Evolutionary conservation across 2,888 invertebrate genomes (phyloP).

Genomic region (Calameuta idolon): DNA sequence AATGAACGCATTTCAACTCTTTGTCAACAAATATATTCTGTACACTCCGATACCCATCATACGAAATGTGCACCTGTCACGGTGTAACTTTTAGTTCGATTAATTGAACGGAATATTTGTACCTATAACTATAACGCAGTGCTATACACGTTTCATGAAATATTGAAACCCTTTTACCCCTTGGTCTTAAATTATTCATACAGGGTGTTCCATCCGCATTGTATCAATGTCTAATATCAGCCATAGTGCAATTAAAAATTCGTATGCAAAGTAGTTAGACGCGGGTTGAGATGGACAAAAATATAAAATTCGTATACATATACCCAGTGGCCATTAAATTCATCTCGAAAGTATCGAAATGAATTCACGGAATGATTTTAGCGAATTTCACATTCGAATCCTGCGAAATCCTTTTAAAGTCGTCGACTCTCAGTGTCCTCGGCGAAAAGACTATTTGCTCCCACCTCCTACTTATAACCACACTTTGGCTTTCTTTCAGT

Average conservation of each 20-base stretch:
- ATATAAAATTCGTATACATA: not conserved
- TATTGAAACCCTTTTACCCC: not conserved
- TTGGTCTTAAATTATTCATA: not conserved
- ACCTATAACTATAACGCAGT: too few species aligned
- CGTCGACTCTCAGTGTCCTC: constrained; percentile 6
- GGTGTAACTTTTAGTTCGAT: not conserved
- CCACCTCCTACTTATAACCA: constrained; percentile 18
- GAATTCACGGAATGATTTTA: not conserved
- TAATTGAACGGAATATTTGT: not conserved
- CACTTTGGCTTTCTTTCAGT: constrained; percentile 11
- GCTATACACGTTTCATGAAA: not conserved
- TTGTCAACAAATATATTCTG: not conserved
- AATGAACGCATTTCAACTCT: not conserved
- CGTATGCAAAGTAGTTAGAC: not conserved
- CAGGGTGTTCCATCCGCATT: not conserved
- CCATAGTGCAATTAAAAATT: not conserved
- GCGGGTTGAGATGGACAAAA: not conserved
- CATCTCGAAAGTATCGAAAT: not conserved
- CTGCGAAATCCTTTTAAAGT: not conserved
- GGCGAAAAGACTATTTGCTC: constrained; percentile 10
- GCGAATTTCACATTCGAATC: not conserved
- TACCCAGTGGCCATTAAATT: not conserved
- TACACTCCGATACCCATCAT: not conserved
- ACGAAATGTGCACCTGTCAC: not conserved
- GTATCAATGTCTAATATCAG: not conserved